These are phyloP conservation scores for Myotis daubentonii DNA, from an alignment of 2,797 vertebrate species.

Conservation along the genomic window DNA sequence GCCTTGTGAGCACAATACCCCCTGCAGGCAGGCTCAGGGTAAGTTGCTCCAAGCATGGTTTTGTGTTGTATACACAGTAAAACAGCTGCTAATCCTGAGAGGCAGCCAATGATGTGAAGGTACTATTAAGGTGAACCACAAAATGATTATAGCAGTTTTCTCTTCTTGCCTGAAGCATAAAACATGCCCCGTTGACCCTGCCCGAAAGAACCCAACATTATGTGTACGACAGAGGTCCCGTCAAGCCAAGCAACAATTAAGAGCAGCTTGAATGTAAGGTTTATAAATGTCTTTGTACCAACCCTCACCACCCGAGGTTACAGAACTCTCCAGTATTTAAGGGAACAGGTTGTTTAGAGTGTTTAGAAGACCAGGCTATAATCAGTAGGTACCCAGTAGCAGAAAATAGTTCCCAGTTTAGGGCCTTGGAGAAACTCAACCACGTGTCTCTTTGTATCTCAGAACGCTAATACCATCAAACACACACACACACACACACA, in stretches of 20 bases:
- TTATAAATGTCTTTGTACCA: slow-evolving; percentile 77
- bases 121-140: slow-evolving; percentile 74
- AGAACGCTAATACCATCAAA: slow-evolving; percentile 62
- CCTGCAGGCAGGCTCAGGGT: slow-evolving; percentile 48
- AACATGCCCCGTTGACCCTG: slow-evolving; percentile 69
- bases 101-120: slow-evolving; percentile 64
- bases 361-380: slow-evolving; percentile 65
- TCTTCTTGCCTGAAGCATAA: slow-evolving; percentile 80
- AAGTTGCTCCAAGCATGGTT: slow-evolving; percentile 54
- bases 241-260: slow-evolving; percentile 81
- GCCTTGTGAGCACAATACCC: neutral
- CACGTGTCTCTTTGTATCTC: slow-evolving; percentile 58
- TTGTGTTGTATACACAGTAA: slow-evolving; percentile 60
- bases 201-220: slow-evolving; percentile 73
- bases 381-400: slow-evolving; percentile 65
- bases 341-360: neutral
- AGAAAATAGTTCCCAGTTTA: slow-evolving; percentile 69
- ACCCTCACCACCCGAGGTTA: slow-evolving; percentile 62
- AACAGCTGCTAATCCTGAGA: slow-evolving; percentile 69
- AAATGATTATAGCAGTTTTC: slow-evolving; percentile 76
- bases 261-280: slow-evolving; percentile 76
- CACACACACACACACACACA: no score
- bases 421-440: slow-evolving; percentile 64
- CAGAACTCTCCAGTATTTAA: slow-evolving; percentile 76
- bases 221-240: slow-evolving; percentile 77